Base-by-base conservation (phyloP, 2,888 invertebrate species). In the Bimastos eiseni region DNA sequence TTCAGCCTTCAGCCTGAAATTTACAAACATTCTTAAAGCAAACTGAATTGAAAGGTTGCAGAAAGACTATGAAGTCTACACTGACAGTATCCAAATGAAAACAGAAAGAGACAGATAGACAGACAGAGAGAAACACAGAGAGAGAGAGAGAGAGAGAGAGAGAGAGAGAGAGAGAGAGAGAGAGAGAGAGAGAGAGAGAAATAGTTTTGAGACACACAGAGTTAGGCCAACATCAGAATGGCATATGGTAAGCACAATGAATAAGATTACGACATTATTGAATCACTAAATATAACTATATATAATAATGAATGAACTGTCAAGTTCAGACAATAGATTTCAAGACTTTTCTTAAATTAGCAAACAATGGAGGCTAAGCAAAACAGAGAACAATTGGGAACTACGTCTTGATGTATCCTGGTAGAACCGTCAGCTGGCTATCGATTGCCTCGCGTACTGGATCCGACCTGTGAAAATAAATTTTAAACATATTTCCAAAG, bases 1-100 rank as follows among this genome's bases (percentile, higher is more conserved):
- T 15, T 86, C 86, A n/a, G 86, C 86, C 17, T 86, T 86, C 86
- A 86, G 11, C 37, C 86, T 86, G n/a, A 86, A 86, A 34, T 36
- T 34, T 84, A 84, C 34, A 84, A 33, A 19, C 49, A 49, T 49
- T 49, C 24, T 24, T 21, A 17, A 17, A 70, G 30, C n/a, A n/a
- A 70, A 70, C 13, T 1, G 21, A 70, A 70, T 11, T 70, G 11
- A 70, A 70, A 70, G 8, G 70, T 70, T 70, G 70, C 70, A n/a
- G n/a, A 70, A 70, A 30, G 70, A 70, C 30, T n/a, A n/a, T 8
- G 30, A 70, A 8, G 30, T 70, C 70, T n/a, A n/a, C n/a, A 70
- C n/a, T 30, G 70, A 70, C 8, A 70, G 30, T 70, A 70, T n/a
- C 30, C 70, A 70, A 70, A n/a, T 70, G n/a, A 6, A 70, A 70